Evolutionary conservation across 2,113 vertebrate genomes (phyloP).

Genomic region (Pungitius pungitius): DNA sequence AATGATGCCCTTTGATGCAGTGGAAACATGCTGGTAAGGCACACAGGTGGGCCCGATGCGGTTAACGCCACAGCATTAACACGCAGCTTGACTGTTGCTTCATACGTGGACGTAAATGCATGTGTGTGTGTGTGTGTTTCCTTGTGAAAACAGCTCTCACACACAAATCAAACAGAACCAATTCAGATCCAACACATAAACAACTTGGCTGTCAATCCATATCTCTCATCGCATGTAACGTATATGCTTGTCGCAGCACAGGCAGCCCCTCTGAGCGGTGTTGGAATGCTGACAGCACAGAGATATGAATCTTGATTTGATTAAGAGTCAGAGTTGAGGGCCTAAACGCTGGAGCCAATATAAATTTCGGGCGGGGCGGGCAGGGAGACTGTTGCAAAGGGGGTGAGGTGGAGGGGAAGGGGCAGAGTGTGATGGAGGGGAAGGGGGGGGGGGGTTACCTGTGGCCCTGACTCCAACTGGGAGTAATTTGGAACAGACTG

Average conservation of each 20-base stretch:
- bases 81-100: constrained; percentile 8
- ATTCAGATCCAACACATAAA: constrained; percentile 65
- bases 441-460: constrained; percentile 79
- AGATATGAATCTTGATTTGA: constrained; percentile 82
- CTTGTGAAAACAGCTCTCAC: constrained; percentile 28
- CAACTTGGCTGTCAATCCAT: constrained; percentile 73
- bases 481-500: constrained; percentile 95
- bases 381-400: constrained; percentile 56
- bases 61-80: constrained; percentile 42
- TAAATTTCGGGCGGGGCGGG: constrained; percentile 44
- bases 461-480: constrained; percentile 89
- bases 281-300: constrained; percentile 76
- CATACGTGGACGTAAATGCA: background rate
- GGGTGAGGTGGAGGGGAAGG: constrained; percentile 63
- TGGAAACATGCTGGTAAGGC: constrained; percentile 48
- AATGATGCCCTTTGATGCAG: constrained; percentile 36
- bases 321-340: constrained; percentile 70
- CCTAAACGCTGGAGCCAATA: constrained; percentile 57
- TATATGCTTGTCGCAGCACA: constrained; percentile 65
- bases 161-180: constrained; percentile 65
- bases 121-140: background rate
- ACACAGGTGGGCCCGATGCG: constrained; percentile 39
- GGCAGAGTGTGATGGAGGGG: constrained; percentile 53
- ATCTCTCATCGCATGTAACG: constrained; percentile 69
- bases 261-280: constrained; percentile 51